These are phyloP conservation scores for Anas flavirostris DNA, from an alignment of 2,797 vertebrate genomes.

Conservation along the genomic window DNA sequence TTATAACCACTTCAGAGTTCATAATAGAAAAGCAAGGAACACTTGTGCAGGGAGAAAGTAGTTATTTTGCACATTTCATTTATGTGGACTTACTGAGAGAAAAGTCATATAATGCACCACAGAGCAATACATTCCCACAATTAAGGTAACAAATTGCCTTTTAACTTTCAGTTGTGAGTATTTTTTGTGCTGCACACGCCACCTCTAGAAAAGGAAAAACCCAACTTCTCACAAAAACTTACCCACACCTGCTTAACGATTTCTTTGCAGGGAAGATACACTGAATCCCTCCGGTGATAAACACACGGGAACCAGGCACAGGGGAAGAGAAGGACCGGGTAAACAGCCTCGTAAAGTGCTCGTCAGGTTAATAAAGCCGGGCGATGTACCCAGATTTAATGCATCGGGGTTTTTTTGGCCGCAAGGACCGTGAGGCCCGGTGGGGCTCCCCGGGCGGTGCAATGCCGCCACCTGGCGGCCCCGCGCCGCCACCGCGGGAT, in stretches of 20 bases:
- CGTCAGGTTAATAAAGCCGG: neutral
- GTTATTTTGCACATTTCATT: neutral
- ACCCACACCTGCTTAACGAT: neutral
- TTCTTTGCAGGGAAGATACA: neutral
- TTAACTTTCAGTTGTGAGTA: neutral
- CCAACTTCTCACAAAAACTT: neutral
- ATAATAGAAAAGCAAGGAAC: neutral
- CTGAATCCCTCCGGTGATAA: accelerated
- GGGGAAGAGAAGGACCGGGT: neutral
- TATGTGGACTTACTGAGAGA: neutral
- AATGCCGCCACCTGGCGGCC: neutral
- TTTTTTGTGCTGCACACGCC: neutral
- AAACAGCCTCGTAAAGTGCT: neutral
- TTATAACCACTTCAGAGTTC: neutral
- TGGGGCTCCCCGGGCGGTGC: neutral
- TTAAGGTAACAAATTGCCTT: neutral
- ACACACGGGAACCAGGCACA: neutral
- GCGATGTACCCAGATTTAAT: neutral
- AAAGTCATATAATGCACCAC: neutral
- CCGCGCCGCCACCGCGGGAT: neutral
- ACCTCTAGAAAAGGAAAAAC: neutral
- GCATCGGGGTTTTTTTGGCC: neutral
- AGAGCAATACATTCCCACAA: neutral
- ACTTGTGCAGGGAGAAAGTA: neutral
- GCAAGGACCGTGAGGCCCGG: neutral